phyloP scores from a whole-genome alignment of 2,888 invertebrate genomes.

The Ganaspis brasiliensis region DNA sequence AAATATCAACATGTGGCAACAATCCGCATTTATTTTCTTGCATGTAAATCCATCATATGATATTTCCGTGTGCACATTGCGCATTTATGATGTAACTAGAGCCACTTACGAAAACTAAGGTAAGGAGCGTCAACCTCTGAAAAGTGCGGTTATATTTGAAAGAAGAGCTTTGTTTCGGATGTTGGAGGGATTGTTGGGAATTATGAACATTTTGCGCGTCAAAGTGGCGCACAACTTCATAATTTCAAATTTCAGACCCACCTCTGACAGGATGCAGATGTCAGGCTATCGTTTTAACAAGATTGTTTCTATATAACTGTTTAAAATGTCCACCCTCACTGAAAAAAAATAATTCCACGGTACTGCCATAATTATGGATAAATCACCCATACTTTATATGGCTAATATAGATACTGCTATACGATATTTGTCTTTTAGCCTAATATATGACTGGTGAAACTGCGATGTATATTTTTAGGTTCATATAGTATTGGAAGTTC shows the following conservation, averaged over 20 bases:
- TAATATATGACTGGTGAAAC: too few relatives aligned
- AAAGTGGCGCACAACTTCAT: constrained; percentile 1
- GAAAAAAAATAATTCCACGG: too few relatives aligned
- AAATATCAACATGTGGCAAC: background rate
- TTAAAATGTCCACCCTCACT: too few relatives aligned
- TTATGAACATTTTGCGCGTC: background rate
- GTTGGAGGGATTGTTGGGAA: constrained; percentile 36
- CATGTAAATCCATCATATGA: background rate
- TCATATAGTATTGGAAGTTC: too few relatives aligned
- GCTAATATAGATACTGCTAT: too few relatives aligned
- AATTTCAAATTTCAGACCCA: constrained; percentile 15
- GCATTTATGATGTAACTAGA: background rate
- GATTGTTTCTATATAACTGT: constrained; percentile 1
- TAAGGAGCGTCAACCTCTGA: background rate
- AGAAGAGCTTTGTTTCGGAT: constrained; percentile 36
- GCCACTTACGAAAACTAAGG: background rate
- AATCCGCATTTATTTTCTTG: background rate
- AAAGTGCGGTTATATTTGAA: constrained; percentile 33
- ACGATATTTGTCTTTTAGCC: too few relatives aligned
- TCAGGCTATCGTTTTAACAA: constrained; percentile 26
- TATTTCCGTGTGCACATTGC: constrained; percentile 4
- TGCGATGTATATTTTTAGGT: too few relatives aligned
- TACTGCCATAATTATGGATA: too few relatives aligned
- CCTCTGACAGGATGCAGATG: constrained; percentile 33
- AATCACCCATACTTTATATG: too few relatives aligned